A percentile compares a stretch with the other conserved stretches of the same genome.
phyloP scores from a whole-genome alignment of 2,797 vertebrate species.

The Orientallactaga sibirica region DNA sequence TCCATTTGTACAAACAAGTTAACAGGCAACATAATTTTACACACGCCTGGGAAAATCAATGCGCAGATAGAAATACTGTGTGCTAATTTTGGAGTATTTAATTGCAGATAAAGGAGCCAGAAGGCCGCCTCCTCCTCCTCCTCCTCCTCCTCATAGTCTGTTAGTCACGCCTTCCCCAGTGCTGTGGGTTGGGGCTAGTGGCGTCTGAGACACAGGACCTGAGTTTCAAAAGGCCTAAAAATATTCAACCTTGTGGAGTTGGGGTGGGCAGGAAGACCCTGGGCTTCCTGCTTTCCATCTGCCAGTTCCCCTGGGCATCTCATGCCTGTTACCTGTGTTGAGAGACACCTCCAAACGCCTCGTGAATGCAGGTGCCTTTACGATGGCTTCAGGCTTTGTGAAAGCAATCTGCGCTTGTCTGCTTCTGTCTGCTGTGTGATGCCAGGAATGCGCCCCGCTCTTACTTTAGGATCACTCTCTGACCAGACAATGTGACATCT shows the following conservation, averaged over 20 bases:
- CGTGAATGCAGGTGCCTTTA: not conserved
- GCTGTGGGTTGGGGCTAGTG: rapidly evolving
- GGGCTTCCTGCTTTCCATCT: not conserved
- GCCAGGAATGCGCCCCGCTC: not conserved
- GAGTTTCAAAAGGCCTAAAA: not conserved
- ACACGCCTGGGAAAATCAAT: constrained; percentile 69
- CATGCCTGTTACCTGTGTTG: not conserved
- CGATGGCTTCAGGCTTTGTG: not conserved
- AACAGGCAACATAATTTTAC: constrained; percentile 60
- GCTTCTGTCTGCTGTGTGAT: not conserved
- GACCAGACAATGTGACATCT: rapidly evolving
- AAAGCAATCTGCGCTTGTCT: rapidly evolving
- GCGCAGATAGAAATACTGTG: constrained; percentile 57
- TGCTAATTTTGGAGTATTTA: not conserved
- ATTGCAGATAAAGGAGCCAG: not conserved
- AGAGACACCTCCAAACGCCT: not conserved
- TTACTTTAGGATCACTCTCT: not conserved
- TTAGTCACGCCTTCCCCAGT: rapidly evolving
- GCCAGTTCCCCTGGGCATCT: rapidly evolving
- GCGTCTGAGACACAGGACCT: not conserved
- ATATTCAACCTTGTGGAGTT: no score
- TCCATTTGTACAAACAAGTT: constrained; percentile 71
- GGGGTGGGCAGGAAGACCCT: rapidly evolving
- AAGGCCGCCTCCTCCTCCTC: no score
- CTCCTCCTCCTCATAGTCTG: not conserved